Base-by-base conservation (phyloP, 2,113 vertebrate genomes). In the Erythrocercus mccallii region DNA sequence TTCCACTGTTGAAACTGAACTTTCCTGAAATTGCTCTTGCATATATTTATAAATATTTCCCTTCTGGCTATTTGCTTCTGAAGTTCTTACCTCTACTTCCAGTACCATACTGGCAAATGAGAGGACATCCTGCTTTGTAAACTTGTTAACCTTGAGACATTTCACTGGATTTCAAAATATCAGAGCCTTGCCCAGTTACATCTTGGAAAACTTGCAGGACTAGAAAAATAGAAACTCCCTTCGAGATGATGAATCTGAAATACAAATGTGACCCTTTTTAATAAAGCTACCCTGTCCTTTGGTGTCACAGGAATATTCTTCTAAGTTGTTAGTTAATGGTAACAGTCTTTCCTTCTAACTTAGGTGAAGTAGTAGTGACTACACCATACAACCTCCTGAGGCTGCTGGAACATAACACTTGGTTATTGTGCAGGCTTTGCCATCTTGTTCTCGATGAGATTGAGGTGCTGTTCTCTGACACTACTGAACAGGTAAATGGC, bases 391-490 rank as follows among this genome's bases (percentile, higher is more conserved):
- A 97, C 69, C 90, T 99, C 42, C 88, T 98, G 50, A 98, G 99
- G 33, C 97, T 99, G 65, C 95, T 99, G 80, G 96, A 97, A 9
- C 90, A 88, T 45, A 97, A 98, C 56, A 93, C 97, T 51, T 97
- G 98, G 44, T 87, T 98, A 9, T 99, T 99, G 92, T 89, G 98
- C 77, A 97, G 98, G 74, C 96, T 99, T 44, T 98, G 98, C 31
- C 99, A 99, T 90, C 97, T 99, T 60, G 91, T 99, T 72, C 94
- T 99, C 64, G 99, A 99, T 66, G 98, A 99, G 72, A 90, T 97
- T 0, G 98, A 99, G 21, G 70, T 97, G 23, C 94, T 99, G 12
- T 98, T 99, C 10, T 94, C 97, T 31, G 97, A 98, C 8, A 97
- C 98, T 48, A 33, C 96, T 17, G 97, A 98, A 13, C 97, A 99